These are phyloP conservation scores for Drepana arcuata DNA, from an alignment of 1,140 invertebrate genomes.

Conservation along the genomic window DNA sequence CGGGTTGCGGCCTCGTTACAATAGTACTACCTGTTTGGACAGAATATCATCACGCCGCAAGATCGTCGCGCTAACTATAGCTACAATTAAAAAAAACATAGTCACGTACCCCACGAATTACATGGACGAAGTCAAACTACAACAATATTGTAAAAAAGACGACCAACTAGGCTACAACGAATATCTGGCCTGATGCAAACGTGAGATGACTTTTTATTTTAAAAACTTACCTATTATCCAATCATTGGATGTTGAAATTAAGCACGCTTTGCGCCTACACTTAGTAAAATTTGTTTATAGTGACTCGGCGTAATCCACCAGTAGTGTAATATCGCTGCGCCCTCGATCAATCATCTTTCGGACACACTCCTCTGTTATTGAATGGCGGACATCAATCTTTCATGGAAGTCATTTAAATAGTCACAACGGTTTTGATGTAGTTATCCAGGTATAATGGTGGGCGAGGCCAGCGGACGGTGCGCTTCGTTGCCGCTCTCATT, in stretches of 20 bases:
- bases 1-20: too few species aligned
- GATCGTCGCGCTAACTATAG: conserved; percentile 25
- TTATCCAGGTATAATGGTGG: conserved; percentile 53
- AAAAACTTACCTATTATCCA: conserved; percentile 22
- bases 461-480: conserved; percentile 44
- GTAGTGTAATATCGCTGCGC: too few species aligned
- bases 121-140: conserved; percentile 43
- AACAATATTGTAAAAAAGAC: conserved; percentile 47
- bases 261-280: conserved; percentile 18
- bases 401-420: neutral
- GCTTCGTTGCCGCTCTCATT: conserved; percentile 49
- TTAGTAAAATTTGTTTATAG: conserved; percentile 34
- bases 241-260: conserved; percentile 27
- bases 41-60: conserved; percentile 46
- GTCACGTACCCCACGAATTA: conserved; percentile 64
- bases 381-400: too few species aligned
- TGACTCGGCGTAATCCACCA: conserved; percentile 12
- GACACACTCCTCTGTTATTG: too few species aligned
- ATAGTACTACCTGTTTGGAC: conserved; percentile 53
- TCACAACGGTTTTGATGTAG: conserved; percentile 36
- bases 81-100: conserved; percentile 47
- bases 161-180: conserved; percentile 45
- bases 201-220: conserved; percentile 45
- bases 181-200: conserved; percentile 38
- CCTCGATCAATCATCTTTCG: too few species aligned